A percentile compares a stretch with the other conserved stretches of the same genome.
Conservation (phyloP, 2,113 vertebrate species). For the Rhinopithecus roxellana region DNA sequence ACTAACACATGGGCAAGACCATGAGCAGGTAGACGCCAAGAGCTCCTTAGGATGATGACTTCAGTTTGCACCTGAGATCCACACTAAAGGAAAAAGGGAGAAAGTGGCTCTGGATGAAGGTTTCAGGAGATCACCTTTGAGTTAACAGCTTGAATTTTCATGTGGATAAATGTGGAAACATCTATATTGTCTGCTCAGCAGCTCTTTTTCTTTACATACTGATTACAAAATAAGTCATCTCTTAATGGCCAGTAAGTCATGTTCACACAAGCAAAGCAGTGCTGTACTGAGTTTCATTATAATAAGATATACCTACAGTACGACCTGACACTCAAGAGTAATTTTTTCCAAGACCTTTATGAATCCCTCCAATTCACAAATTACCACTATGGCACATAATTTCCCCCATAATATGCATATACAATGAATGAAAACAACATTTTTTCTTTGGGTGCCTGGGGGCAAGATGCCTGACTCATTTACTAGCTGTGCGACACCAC, state of each 20-base stretch:
- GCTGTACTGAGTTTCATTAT: slow-evolving; percentile 22
- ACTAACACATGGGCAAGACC: not conserved
- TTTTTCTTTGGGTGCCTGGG: not conserved
- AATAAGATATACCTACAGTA: not conserved
- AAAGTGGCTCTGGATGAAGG: not conserved
- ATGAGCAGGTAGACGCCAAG: not conserved
- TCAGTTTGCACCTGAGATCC: not conserved
- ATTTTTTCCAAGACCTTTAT: slow-evolving; percentile 51
- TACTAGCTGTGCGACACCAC: not conserved
- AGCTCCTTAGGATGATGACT: too few relatives aligned
- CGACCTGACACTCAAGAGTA: not conserved
- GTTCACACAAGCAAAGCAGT: not conserved
- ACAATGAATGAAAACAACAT: not conserved
- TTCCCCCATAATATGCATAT: not conserved
- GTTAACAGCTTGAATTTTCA: not conserved
- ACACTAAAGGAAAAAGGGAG: not conserved
- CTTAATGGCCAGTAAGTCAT: slow-evolving; percentile 63
- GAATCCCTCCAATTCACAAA: slow-evolving; percentile 44
- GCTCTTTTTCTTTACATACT: slow-evolving; percentile 3
- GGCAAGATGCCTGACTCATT: not conserved
- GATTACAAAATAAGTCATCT: slow-evolving; percentile 66
- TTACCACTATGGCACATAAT: not conserved
- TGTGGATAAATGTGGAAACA: not conserved
- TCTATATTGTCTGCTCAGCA: not conserved
- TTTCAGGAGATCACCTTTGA: not conserved